A percentile compares a stretch with the other conserved stretches of the same genome.
These are phyloP conservation scores for Manacus vitellinus DNA, from an alignment of 2,113 vertebrate genomes.

Conservation along the genomic window DNA sequence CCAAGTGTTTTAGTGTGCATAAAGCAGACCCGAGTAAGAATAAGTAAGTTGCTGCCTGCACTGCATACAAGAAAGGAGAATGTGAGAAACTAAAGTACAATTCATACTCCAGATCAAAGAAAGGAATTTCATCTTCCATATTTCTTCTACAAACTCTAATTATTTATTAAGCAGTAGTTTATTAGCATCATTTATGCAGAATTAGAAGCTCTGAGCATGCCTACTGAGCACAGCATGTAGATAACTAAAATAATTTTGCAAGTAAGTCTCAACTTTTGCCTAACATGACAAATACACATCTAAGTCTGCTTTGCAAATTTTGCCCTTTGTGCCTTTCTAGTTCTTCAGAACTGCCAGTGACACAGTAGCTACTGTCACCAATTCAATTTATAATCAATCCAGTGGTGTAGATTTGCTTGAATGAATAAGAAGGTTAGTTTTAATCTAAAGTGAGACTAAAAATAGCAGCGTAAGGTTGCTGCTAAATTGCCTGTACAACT, in stretches of 20 bases:
- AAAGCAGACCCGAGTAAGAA: not conserved
- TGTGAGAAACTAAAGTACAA: not conserved
- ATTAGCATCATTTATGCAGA: not conserved
- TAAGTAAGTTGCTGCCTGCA: not conserved
- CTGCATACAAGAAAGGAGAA: not conserved
- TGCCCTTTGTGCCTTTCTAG: not conserved
- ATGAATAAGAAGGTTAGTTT: slow-evolving; percentile 4
- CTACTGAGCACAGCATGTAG: not conserved
- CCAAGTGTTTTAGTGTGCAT: not conserved
- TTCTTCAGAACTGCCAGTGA: not conserved
- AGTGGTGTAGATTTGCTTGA: not conserved
- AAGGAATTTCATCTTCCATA: not conserved
- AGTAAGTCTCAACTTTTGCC: not conserved
- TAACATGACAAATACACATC: not conserved
- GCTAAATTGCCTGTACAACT: slow-evolving; percentile 8
- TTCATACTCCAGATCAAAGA: not conserved
- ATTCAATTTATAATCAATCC: slow-evolving; percentile 28
- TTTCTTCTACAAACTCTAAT: not conserved
- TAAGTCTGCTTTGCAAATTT: not conserved
- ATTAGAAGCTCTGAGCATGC: not conserved
- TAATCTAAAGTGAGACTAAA: slow-evolving; percentile 35
- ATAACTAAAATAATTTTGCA: not conserved
- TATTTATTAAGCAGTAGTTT: not conserved
- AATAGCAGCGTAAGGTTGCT: not conserved
- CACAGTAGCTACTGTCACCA: not conserved